Percentiles rank a stretch among this genome's conserved stretches.
These are phyloP conservation scores for Octopus sinensis DNA, from an alignment of 1,140 invertebrate genomes.

Conservation along the genomic window DNA sequence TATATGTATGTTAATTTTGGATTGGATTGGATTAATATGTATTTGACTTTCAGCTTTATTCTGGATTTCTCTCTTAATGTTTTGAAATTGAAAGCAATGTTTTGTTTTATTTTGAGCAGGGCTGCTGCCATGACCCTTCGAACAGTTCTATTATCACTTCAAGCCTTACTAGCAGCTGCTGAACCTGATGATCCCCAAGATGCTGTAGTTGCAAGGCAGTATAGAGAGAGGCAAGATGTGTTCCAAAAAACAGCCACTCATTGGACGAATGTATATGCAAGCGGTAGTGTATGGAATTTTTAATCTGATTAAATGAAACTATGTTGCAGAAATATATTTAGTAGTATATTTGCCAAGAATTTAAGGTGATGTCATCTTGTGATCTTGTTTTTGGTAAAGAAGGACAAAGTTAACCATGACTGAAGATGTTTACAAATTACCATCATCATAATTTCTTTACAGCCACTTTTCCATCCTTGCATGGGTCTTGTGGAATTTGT, in stretches of 20 bases:
- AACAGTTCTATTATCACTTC: slow-evolving; percentile 88
- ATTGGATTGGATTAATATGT: background rate
- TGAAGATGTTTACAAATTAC: no score
- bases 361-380: background rate
- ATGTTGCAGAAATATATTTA: background rate
- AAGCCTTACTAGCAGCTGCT: slow-evolving; percentile 84
- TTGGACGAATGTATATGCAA: slow-evolving; percentile 94
- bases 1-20: background rate
- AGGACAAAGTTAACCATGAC: no score
- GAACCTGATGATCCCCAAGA: slow-evolving; percentile 90
- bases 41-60: background rate
- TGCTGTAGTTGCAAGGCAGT: slow-evolving; percentile 91
- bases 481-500: no score
- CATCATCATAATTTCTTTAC: no score
- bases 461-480: no score
- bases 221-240: slow-evolving; percentile 81
- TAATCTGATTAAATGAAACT: background rate
- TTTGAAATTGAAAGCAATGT: background rate
- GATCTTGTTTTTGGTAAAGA: no score
- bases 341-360: background rate
- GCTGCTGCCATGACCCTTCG: slow-evolving; percentile 97
- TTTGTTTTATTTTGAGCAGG: slow-evolving; percentile 59
- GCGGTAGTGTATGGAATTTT: slow-evolving; percentile 36
- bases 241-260: slow-evolving; percentile 86
- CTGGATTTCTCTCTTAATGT: background rate